Percentiles rank a stretch among this genome's conserved stretches.
phyloP scores from a whole-genome alignment of 2,888 invertebrate genomes.

The Eupithecia subfuscata region DNA sequence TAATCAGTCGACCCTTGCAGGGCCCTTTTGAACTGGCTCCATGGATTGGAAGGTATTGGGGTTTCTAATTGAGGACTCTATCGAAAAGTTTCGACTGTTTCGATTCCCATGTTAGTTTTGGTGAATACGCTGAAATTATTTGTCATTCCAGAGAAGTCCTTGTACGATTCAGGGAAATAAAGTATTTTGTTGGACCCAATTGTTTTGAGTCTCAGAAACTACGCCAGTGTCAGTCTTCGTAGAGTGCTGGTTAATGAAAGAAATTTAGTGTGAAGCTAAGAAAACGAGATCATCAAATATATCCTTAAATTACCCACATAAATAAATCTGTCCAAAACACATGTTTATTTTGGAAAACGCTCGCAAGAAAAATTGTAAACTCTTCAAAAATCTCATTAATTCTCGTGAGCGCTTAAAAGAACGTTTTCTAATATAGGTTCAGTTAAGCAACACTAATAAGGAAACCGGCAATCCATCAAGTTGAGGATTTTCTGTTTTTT shows the following conservation, averaged over 20 bases:
- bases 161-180: not conserved
- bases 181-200: not conserved
- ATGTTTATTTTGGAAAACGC: conserved; percentile 4
- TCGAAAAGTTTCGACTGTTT: not conserved
- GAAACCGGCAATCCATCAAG: conserved; percentile 61
- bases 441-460: conserved; percentile 55
- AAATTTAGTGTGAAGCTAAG: not conserved
- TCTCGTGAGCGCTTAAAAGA: conserved; percentile 43
- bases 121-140: not conserved
- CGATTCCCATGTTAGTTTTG: not conserved
- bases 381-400: conserved; percentile 37
- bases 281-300: not conserved
- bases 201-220: not conserved
- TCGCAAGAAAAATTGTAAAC: conserved; percentile 12
- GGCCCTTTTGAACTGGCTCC: conserved; percentile 54
- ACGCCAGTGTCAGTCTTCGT: not conserved
- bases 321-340: not conserved
- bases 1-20: conserved; percentile 69
- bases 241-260: not conserved
- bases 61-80: conserved; percentile 9
- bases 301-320: not conserved
- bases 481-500: conserved; percentile 52
- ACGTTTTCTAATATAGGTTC: conserved; percentile 43
- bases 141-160: not conserved
- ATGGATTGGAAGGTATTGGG: conserved; percentile 33